Conservation (phyloP, 2,113 vertebrate genomes). For the Grantiella picta region DNA sequence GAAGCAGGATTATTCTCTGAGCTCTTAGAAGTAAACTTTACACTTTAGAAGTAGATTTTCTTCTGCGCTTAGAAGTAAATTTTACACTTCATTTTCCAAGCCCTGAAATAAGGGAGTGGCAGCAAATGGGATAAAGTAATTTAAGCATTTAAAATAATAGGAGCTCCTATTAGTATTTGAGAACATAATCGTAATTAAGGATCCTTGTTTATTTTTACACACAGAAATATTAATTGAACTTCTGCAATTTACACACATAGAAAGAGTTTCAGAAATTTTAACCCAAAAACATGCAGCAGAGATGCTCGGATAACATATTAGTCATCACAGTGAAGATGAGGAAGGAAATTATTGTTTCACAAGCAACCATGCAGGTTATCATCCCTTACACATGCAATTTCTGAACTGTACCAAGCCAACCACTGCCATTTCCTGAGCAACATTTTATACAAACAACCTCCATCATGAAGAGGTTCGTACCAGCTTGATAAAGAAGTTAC, state of each 20-base stretch:
- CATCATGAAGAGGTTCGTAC: not conserved
- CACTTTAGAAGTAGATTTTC: too few species aligned
- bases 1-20: not conserved
- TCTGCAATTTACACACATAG: not conserved
- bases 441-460: not conserved
- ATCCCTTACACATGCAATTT: not conserved
- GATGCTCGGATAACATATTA: not conserved
- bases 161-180: not conserved
- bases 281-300: not conserved
- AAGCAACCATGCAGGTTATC: conserved; percentile 26
- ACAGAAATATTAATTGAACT: not conserved
- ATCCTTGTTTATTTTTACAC: not conserved
- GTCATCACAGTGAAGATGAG: not conserved
- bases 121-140: not conserved
- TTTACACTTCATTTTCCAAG: not conserved
- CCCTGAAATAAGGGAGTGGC: not conserved
- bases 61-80: too few species aligned
- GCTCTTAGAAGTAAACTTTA: not conserved
- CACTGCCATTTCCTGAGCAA: conserved; percentile 31
- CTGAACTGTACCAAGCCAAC: not conserved
- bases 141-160: not conserved
- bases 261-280: not conserved
- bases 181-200: not conserved
- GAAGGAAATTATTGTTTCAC: conserved; percentile 44
- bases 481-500: not conserved